These are phyloP conservation scores for Rousettus madagascariensis DNA, from an alignment of 2,797 vertebrate species.

Conservation along the genomic window DNA sequence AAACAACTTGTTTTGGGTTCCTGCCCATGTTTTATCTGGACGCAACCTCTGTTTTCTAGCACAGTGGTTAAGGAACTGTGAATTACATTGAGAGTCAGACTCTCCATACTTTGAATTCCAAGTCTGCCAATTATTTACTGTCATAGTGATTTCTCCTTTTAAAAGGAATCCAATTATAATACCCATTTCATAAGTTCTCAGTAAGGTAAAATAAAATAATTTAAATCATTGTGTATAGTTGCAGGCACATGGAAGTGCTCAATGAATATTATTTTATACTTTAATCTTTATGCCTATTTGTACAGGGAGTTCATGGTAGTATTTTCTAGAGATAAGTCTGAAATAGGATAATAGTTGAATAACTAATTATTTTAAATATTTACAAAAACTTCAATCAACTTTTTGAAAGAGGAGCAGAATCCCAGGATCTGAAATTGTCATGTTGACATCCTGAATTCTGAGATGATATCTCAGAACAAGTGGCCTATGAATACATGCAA, in stretches of 20 bases:
- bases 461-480: neutral
- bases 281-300: neutral
- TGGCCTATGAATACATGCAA: neutral
- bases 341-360: neutral
- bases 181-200: neutral
- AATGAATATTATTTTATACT: neutral
- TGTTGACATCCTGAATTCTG: neutral
- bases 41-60: neutral
- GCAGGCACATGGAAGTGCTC: neutral
- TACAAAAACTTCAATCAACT: neutral
- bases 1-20: neutral
- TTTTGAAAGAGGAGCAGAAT: neutral
- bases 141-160: neutral
- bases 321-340: neutral
- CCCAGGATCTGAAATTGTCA: neutral
- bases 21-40: neutral
- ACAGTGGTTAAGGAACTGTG: neutral
- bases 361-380: neutral
- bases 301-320: neutral
- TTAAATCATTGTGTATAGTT: neutral
- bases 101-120: neutral
- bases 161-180: neutral
- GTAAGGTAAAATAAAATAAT: neutral
- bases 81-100: neutral
- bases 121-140: neutral